Evolutionary conservation across 2,888 invertebrate genomes (phyloP).

Genomic region (Conistra vaccinii): DNA sequence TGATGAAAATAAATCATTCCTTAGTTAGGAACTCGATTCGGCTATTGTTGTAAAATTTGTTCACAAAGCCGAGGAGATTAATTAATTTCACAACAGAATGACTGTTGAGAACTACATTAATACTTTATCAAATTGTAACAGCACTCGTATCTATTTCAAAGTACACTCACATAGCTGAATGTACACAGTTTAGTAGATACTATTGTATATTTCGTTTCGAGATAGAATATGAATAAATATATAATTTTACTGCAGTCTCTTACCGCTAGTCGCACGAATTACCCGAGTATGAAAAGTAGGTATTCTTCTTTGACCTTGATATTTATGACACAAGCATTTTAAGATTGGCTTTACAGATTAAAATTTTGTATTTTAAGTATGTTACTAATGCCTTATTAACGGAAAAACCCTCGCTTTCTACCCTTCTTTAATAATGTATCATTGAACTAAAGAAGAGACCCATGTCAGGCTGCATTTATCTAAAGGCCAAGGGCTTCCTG

Average conservation of each 20-base stretch:
- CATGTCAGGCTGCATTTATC: slow-evolving; percentile 17
- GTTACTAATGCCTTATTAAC: slow-evolving; percentile 33
- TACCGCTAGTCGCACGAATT: slow-evolving; percentile 71
- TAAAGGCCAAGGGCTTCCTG: slow-evolving; percentile 45
- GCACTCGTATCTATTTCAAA: slow-evolving; percentile 62
- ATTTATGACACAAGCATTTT: slow-evolving; percentile 80
- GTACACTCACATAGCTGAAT: slow-evolving; percentile 67
- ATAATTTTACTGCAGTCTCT: slow-evolving; percentile 70
- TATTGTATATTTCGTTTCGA: slow-evolving; percentile 64
- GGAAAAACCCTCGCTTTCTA: slow-evolving; percentile 43
- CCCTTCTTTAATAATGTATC: background rate
- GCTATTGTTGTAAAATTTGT: slow-evolving; percentile 55
- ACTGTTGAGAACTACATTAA: slow-evolving; percentile 59
- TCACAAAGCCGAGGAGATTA: slow-evolving; percentile 58
- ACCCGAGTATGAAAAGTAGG: slow-evolving; percentile 74
- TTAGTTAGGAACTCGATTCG: slow-evolving; percentile 38
- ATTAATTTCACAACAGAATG: slow-evolving; percentile 62
- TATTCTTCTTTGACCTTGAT: slow-evolving; percentile 80
- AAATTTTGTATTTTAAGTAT: slow-evolving; percentile 64
- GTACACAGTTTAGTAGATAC: slow-evolving; percentile 60
- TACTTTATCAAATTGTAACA: slow-evolving; percentile 66
- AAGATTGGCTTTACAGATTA: slow-evolving; percentile 73
- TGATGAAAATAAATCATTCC: slow-evolving; percentile 61
- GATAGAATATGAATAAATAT: slow-evolving; percentile 72
- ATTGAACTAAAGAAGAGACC: background rate